Evolutionary conservation across 2,888 invertebrate species (phyloP).

Genomic region (Piscicola geometra): DNA sequence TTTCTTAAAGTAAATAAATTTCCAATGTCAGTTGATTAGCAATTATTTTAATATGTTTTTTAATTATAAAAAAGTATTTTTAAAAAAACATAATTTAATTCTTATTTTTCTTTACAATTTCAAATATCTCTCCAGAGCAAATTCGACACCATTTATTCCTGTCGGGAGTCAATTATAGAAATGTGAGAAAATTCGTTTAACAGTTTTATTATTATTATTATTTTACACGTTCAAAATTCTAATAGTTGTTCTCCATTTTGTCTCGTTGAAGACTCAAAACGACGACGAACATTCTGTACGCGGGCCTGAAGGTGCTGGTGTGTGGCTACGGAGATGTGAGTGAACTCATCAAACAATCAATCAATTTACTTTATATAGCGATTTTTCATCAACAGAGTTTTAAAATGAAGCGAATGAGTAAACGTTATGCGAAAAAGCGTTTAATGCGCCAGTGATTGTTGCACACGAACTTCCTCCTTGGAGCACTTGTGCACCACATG

Average conservation of each 20-base stretch:
- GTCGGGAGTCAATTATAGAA: conserved; percentile 89
- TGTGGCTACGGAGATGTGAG: conserved; percentile 93
- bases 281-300: conserved; percentile 99
- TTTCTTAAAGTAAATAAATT: no score
- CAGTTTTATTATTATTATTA: no score
- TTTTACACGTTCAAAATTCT: neutral
- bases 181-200: conserved; percentile 64
- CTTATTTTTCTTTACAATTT: no score
- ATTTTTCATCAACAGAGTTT: no score
- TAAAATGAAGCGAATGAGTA: no score
- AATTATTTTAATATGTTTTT: no score
- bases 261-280: conserved; percentile 69
- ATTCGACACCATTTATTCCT: conserved; percentile 47
- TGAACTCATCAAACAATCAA: neutral
- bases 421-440: no score
- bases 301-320: conserved; percentile 95
- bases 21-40: no score
- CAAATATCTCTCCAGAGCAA: conserved; percentile 45
- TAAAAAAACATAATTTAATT: no score
- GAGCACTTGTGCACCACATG: neutral
- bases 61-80: no score
- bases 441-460: no score
- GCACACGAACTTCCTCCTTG: neutral
- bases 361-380: conserved; percentile 44
- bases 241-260: neutral